phyloP scores from a whole-genome alignment of 2,888 invertebrate species.

The Dione vanillae region DNA sequence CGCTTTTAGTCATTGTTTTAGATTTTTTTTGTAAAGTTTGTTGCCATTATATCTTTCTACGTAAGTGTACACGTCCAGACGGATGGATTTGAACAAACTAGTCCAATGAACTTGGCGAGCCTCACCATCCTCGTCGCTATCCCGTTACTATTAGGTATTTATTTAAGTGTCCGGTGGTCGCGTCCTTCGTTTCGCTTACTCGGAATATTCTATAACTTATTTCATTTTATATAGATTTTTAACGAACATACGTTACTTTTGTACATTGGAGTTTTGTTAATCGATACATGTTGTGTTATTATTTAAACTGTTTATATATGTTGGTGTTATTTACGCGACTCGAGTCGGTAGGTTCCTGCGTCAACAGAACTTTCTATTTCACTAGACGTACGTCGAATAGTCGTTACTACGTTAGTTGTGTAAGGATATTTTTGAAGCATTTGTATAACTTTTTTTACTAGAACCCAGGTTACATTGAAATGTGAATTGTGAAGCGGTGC shows the following conservation, averaged over 20 bases:
- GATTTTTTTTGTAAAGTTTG: slow-evolving; percentile 83
- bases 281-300: slow-evolving; percentile 74
- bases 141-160: slow-evolving; percentile 69
- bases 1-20: slow-evolving; percentile 85
- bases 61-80: slow-evolving; percentile 82
- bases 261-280: slow-evolving; percentile 82
- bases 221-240: slow-evolving; percentile 64
- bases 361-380: slow-evolving; percentile 74
- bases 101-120: slow-evolving; percentile 75
- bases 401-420: slow-evolving; percentile 81
- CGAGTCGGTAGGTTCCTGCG: slow-evolving; percentile 76
- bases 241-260: slow-evolving; percentile 78
- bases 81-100: slow-evolving; percentile 83
- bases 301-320: slow-evolving; percentile 81
- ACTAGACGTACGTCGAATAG: slow-evolving; percentile 76
- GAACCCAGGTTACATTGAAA: slow-evolving; percentile 75
- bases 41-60: slow-evolving; percentile 85
- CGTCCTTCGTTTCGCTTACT: slow-evolving; percentile 60
- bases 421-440: slow-evolving; percentile 85
- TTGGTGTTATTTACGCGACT: slow-evolving; percentile 75
- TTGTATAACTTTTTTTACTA: slow-evolving; percentile 83
- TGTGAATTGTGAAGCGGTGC: slow-evolving; percentile 79
- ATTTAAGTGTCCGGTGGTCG: slow-evolving; percentile 56
- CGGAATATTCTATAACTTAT: slow-evolving; percentile 67
- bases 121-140: slow-evolving; percentile 58